Base-by-base conservation (phyloP, 2,113 vertebrate species). In the Pimephales promelas region DNA sequence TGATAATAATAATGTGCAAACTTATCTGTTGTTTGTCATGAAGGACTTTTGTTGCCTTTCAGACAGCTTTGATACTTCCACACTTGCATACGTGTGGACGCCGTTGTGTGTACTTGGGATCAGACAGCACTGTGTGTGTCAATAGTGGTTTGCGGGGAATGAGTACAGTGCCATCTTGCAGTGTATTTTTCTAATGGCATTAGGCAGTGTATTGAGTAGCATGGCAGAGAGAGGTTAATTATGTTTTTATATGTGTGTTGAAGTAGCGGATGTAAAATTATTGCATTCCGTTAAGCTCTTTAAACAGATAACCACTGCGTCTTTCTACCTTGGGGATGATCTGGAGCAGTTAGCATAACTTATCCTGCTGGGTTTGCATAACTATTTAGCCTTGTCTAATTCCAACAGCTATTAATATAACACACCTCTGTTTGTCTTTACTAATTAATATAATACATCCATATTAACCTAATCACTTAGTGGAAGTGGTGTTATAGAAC, bases 361-460 rank as follows among this genome's bases (percentile, higher is more conserved):
- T 52, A 54, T 78, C 86, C 83, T 77, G 76, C 87, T 79, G 84
- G 84, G 76, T 83, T 86, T 83, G 47, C 74, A 82, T 87, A 85
- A 91, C 83, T 87, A 88, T 89, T 89, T 81, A 81, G 72, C 20
- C 16, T 72, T 84, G 87, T 87, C 86, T 89, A 88, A 92, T 91
- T 90, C 88, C 79, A 83, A 68, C 70, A 84, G 75, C 88, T 92
- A 90, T 92, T 89, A 85, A 14, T 82, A 86, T 84, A 87, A 84
- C 88, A 91, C 87, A 78, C 74, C 82, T 80, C 66, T 52, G 84
- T 86, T 86, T 88, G 87, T 84, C 88, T 86, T 85, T 24, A 70
- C 86, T 89, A 92, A 90, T 93, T 91, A 91, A 86, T 89, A 90
- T 90, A 90, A 92, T 87, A 81, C 85, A 82, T 87, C 89, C 89